phyloP scores from a whole-genome alignment of 1,140 invertebrate genomes.

The Oscheius sp. region DNA sequence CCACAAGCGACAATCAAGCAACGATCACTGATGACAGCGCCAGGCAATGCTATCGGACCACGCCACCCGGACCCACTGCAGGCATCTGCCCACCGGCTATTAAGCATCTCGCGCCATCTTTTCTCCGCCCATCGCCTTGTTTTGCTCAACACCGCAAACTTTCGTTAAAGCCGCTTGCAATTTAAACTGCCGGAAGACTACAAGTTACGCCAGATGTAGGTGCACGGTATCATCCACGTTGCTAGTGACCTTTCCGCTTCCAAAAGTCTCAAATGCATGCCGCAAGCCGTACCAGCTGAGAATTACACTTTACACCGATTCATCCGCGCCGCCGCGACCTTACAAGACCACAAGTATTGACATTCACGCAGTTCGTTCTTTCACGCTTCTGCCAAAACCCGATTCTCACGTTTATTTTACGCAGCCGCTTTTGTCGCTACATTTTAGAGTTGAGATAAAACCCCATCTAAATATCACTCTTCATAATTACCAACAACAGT shows the following conservation, averaged over 20 bases:
- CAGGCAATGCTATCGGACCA: constrained; percentile 5
- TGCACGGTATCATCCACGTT: not conserved
- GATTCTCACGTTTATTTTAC: too few relatives aligned
- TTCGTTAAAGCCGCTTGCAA: too few relatives aligned
- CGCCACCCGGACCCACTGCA: not conserved
- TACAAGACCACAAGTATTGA: too few relatives aligned
- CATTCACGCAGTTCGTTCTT: too few relatives aligned
- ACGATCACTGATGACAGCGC: constrained; percentile 1
- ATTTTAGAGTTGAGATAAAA: too few relatives aligned
- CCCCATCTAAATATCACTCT: too few relatives aligned
- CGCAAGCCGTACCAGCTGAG: not conserved
- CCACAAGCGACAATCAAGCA: not conserved
- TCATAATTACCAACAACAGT: too few relatives aligned
- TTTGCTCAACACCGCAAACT: not conserved
- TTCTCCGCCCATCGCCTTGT: not conserved
- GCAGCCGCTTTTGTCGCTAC: too few relatives aligned
- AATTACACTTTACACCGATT: not conserved
- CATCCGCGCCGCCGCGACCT: not conserved
- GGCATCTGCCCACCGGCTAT: constrained; percentile 8
- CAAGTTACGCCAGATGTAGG: too few relatives aligned
- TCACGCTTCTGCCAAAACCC: too few relatives aligned
- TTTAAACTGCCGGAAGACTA: too few relatives aligned
- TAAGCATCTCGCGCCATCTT: constrained; percentile 4
- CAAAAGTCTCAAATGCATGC: not conserved
- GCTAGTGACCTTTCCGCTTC: not conserved